These are phyloP conservation scores for Sisor rabdophorus DNA, from an alignment of 2,113 vertebrate species.

Conservation along the genomic window DNA sequence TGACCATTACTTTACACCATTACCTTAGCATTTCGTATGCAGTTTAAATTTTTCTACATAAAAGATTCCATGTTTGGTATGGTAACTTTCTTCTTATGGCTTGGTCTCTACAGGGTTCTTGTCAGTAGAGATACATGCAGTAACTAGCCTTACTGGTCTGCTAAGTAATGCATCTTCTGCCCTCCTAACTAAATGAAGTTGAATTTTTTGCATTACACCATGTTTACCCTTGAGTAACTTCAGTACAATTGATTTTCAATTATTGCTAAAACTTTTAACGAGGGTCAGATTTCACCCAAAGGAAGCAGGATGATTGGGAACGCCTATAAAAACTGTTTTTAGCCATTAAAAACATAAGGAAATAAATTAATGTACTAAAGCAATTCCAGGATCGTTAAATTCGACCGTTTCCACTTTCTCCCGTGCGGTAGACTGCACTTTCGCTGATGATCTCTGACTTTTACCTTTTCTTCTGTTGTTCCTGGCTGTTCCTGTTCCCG, in stretches of 20 bases:
- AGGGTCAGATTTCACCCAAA: too few species aligned
- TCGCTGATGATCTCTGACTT: conserved; percentile 5
- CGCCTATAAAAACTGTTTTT: neutral
- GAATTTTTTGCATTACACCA: too few species aligned
- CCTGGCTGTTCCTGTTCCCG: conserved; percentile 33
- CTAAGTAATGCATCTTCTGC: too few species aligned
- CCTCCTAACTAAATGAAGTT: too few species aligned
- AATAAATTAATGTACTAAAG: too few species aligned
- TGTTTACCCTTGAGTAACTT: too few species aligned
- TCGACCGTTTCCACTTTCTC: neutral
- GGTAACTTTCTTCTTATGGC: neutral
- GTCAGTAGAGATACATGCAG: neutral
- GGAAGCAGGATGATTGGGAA: neutral
- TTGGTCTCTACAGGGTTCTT: neutral
- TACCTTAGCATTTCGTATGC: neutral
- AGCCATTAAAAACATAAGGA: neutral
- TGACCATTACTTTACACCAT: too few species aligned
- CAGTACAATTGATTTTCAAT: too few species aligned
- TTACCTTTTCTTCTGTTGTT: conserved; percentile 55
- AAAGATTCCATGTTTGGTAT: neutral
- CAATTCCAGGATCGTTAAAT: neutral
- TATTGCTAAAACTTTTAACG: too few species aligned
- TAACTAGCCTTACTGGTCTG: neutral
- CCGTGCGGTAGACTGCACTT: neutral
- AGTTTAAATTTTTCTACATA: neutral